These are phyloP conservation scores for Morus bassanus DNA, from an alignment of 2,797 vertebrate genomes.

Conservation along the genomic window DNA sequence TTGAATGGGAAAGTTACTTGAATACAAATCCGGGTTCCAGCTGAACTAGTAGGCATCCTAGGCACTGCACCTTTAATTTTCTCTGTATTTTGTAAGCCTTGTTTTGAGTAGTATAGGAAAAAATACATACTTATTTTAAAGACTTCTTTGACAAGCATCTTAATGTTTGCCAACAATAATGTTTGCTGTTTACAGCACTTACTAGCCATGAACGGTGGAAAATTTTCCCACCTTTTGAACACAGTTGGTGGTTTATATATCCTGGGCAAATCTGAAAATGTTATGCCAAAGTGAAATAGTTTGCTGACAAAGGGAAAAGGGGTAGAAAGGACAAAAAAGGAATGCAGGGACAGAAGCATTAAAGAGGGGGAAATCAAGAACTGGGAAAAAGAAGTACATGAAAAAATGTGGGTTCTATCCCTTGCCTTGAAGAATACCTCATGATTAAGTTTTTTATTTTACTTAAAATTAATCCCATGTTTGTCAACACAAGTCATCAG, in stretches of 20 bases:
- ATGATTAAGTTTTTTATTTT: not conserved
- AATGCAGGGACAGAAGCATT: rapidly evolving
- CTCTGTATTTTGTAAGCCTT: not conserved
- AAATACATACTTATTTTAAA: not conserved
- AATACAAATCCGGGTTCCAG: not conserved
- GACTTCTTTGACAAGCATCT: not conserved
- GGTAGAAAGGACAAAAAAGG: not conserved
- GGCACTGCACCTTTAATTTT: not conserved
- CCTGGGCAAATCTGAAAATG: not conserved
- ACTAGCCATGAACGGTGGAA: not conserved
- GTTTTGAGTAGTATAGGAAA: not conserved
- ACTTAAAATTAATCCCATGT: not conserved
- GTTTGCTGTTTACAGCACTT: not conserved
- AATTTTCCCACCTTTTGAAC: not conserved
- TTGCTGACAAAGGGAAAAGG: not conserved
- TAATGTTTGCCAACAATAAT: not conserved
- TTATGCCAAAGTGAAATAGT: not conserved
- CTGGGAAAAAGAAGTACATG: not conserved
- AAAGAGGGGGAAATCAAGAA: not conserved
- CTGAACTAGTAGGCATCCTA: not conserved
- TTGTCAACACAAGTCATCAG: not conserved
- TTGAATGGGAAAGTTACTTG: not conserved
- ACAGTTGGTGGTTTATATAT: not conserved
- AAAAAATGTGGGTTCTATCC: not conserved
- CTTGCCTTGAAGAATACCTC: not conserved